These are phyloP conservation scores for Homarus americanus DNA, from an alignment of 1,140 invertebrate species.

Conservation along the genomic window DNA sequence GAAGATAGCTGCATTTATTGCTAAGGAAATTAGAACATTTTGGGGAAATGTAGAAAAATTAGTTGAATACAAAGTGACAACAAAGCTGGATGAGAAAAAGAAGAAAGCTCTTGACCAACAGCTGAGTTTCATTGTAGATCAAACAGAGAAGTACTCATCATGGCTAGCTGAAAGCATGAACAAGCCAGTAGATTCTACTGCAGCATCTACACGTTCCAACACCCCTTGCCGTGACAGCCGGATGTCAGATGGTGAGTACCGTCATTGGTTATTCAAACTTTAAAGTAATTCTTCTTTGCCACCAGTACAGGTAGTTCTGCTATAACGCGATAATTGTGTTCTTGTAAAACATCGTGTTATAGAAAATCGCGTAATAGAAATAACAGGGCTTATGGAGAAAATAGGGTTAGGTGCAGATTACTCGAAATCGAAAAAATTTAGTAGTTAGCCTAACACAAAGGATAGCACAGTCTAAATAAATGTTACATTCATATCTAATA, in stretches of 20 bases:
- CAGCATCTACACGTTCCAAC: slow-evolving; percentile 58
- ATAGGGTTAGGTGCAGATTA: no score
- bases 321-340: no score
- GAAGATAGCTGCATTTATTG: slow-evolving; percentile 92
- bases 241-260: slow-evolving; percentile 80
- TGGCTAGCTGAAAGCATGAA: slow-evolving; percentile 91
- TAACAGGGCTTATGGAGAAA: no score
- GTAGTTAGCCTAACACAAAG: no score
- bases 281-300: no score
- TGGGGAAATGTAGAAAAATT: slow-evolving; percentile 98
- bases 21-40: slow-evolving; percentile 96
- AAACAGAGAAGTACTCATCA: slow-evolving; percentile 98
- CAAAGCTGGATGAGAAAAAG: slow-evolving; percentile 93
- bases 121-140: slow-evolving; percentile 98
- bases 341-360: no score
- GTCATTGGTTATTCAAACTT: neutral
- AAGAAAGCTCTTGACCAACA: slow-evolving; percentile 98
- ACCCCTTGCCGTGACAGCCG: slow-evolving; percentile 60
- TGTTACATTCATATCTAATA: no score
- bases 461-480: no score
- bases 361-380: no score
- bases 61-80: slow-evolving; percentile 96
- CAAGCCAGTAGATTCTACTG: slow-evolving; percentile 79
- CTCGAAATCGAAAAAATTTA: no score
- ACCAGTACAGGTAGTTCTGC: no score